These are phyloP conservation scores for Malurus splendens DNA, from an alignment of 2,797 vertebrate species.

Conservation along the genomic window DNA sequence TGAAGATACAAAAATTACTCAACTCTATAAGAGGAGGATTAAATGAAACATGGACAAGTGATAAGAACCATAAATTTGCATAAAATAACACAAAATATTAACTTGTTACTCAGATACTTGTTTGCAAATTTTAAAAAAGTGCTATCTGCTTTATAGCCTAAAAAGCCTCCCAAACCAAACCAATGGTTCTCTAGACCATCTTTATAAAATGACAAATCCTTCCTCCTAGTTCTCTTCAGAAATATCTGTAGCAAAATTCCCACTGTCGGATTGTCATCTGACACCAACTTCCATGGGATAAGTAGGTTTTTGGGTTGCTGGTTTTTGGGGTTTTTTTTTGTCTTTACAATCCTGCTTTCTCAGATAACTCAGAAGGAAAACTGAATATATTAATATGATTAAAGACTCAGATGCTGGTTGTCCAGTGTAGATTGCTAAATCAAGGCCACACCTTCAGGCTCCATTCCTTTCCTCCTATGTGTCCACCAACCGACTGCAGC, in stretches of 20 bases:
- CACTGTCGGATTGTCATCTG: fast-evolving
- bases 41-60: background rate
- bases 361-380: background rate
- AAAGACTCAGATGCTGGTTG: background rate
- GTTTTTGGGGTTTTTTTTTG: no score
- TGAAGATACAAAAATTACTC: background rate
- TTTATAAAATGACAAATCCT: background rate
- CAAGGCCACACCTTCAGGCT: background rate
- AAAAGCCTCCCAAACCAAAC: background rate
- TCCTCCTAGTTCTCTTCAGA: background rate
- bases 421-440: background rate
- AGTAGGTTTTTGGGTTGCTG: background rate
- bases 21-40: background rate
- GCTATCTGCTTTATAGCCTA: background rate
- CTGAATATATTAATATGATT: background rate
- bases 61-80: background rate
- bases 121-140: background rate
- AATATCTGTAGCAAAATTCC: background rate
- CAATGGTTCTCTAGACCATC: background rate
- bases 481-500: background rate
- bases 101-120: background rate
- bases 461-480: background rate
- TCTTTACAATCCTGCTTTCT: background rate
- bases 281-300: background rate
- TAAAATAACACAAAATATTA: background rate